These are phyloP conservation scores for Parapsyche elsis DNA, from an alignment of 1,140 invertebrate species.

Conservation along the genomic window DNA sequence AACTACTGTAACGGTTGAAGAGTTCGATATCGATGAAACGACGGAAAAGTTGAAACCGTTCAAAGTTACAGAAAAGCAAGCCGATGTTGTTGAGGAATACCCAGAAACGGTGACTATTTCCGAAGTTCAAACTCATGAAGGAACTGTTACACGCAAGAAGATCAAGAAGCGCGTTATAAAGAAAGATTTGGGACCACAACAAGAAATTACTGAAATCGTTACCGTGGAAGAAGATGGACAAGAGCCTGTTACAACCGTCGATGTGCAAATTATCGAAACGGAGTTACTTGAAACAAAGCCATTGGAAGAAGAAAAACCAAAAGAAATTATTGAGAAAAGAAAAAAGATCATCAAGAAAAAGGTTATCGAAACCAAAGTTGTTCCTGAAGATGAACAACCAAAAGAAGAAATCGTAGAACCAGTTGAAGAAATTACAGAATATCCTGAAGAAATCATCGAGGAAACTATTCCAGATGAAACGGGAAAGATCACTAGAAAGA, in stretches of 20 bases:
- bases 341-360: constrained; percentile 49
- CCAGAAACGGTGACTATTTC: constrained; percentile 59
- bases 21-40: constrained; percentile 39
- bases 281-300: constrained; percentile 46
- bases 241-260: constrained; percentile 59
- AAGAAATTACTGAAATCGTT: constrained; percentile 60
- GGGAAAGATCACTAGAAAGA: constrained; percentile 32
- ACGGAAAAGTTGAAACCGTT: constrained; percentile 28
- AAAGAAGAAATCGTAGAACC: background rate
- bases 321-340: constrained; percentile 10
- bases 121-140: constrained; percentile 59
- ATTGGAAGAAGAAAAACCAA: constrained; percentile 5
- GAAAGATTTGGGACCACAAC: constrained; percentile 58
- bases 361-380: constrained; percentile 50
- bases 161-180: constrained; percentile 57
- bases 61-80: constrained; percentile 29
- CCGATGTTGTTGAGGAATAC: constrained; percentile 44
- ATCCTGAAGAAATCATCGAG: constrained; percentile 41
- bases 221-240: constrained; percentile 62
- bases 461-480: constrained; percentile 34
- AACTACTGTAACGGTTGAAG: constrained; percentile 45
- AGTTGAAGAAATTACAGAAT: constrained; percentile 16
- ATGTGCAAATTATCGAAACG: constrained; percentile 50
- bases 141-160: constrained; percentile 53
- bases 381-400: constrained; percentile 2